Percentiles rank a stretch among this genome's conserved stretches.
Conservation (phyloP, 2,888 invertebrate species). For the Temnothorax rugatulus region DNA sequence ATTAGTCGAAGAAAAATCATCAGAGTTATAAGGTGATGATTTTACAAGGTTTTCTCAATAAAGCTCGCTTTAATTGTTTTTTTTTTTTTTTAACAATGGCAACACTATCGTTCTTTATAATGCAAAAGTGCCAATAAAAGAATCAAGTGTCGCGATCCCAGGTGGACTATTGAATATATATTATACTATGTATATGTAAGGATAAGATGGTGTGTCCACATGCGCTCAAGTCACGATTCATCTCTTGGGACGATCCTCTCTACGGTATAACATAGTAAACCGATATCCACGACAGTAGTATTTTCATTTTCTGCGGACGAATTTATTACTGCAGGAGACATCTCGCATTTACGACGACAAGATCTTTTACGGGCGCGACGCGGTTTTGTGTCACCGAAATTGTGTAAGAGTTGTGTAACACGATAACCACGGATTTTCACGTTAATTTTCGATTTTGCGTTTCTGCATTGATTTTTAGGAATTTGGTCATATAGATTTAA, state of each 20-base stretch:
- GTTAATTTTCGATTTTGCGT: background rate
- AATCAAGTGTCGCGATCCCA: conserved; percentile 14
- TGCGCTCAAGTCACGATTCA: background rate
- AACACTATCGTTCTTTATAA: conserved; percentile 3
- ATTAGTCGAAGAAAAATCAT: background rate
- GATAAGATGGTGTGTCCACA: background rate
- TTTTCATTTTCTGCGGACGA: conserved; percentile 47
- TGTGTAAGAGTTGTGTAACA: background rate
- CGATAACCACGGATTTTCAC: background rate
- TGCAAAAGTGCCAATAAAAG: conserved; percentile 31
- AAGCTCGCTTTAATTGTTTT: background rate
- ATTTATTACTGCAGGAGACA: conserved; percentile 49
- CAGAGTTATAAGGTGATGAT: background rate
- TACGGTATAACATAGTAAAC: conserved; percentile 49
- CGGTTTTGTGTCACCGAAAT: conserved; percentile 16
- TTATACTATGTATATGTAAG: background rate
- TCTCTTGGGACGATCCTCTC: conserved; percentile 19
- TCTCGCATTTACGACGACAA: conserved; percentile 35
- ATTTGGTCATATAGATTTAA: background rate
- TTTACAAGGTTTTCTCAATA: background rate
- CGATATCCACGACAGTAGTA: conserved; percentile 32
- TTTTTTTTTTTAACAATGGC: background rate
- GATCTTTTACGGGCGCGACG: conserved; percentile 8
- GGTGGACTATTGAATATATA: background rate
- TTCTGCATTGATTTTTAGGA: background rate